Conservation (phyloP, 1,140 invertebrate genomes). For the Chrysopa pallens region DNA sequence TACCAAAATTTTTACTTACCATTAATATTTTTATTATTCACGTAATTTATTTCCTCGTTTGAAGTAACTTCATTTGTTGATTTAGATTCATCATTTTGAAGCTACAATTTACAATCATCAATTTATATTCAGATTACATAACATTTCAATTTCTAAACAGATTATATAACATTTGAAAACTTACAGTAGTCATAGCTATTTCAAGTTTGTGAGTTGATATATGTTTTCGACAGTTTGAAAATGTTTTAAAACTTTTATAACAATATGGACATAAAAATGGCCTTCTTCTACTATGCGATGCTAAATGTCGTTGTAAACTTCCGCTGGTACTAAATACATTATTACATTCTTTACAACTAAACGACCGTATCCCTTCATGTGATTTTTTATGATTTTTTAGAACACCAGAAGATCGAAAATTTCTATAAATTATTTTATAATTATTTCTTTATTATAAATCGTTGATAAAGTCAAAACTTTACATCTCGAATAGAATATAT, state of each 20-base stretch:
- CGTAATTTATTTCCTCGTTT: too few relatives aligned
- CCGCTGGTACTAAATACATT: not conserved
- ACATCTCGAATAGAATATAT: too few relatives aligned
- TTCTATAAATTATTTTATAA: not conserved
- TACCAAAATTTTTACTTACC: too few relatives aligned
- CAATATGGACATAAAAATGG: conserved; percentile 32
- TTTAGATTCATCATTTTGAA: not conserved
- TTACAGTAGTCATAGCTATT: not conserved
- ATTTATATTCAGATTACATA: too few relatives aligned
- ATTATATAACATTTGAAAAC: not conserved
- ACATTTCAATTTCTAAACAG: too few relatives aligned
- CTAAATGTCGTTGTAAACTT: conserved; percentile 28
- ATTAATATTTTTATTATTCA: too few relatives aligned
- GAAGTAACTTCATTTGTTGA: too few relatives aligned
- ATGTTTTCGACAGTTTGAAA: not conserved
- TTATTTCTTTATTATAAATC: too few relatives aligned
- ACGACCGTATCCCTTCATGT: not conserved
- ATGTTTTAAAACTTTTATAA: not conserved
- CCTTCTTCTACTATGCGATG: conserved; percentile 38
- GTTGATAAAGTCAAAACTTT: too few relatives aligned
- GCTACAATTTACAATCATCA: not conserved
- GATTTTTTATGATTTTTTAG: not conserved
- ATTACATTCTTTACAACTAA: not conserved
- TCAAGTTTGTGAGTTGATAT: not conserved
- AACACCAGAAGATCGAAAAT: not conserved